Conservation (phyloP, 1,140 invertebrate species). For the Thaumetopoea pityocampa region DNA sequence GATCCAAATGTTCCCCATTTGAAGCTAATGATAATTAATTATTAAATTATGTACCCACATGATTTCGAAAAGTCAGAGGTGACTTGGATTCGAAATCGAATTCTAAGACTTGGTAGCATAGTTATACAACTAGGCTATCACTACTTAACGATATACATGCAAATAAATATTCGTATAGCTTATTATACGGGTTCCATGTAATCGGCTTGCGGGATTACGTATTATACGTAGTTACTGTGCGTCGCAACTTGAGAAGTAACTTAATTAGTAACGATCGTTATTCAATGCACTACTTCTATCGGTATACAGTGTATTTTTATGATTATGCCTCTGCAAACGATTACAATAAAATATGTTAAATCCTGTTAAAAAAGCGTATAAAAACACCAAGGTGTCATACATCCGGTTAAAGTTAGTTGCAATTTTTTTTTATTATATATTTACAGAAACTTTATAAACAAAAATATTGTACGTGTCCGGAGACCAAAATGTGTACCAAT, state of each 20-base stretch:
- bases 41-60: no score
- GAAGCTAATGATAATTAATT: no score
- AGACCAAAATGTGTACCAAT: no score
- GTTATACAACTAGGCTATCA: no score
- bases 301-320: constrained; percentile 1
- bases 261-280: constrained; percentile 8
- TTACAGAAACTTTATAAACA: background rate
- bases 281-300: background rate
- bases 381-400: constrained; percentile 38
- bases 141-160: no score
- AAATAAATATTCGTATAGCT: background rate
- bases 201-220: constrained; percentile 19
- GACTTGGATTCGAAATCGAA: no score
- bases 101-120: no score
- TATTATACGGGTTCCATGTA: background rate
- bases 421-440: constrained; percentile 3
- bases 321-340: background rate
- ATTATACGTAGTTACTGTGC: background rate
- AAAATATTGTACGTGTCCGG: no score
- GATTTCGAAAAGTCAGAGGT: no score
- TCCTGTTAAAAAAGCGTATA: constrained; percentile 37
- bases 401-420: constrained; percentile 45
- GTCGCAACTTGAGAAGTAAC: constrained; percentile 3
- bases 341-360: constrained; percentile 29
- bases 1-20: no score